Evolutionary conservation across 2,797 vertebrate species (phyloP), one percentile per base, ranked within the genome.

Genomic region (Ptychobarbus kaznakovi): DNA sequence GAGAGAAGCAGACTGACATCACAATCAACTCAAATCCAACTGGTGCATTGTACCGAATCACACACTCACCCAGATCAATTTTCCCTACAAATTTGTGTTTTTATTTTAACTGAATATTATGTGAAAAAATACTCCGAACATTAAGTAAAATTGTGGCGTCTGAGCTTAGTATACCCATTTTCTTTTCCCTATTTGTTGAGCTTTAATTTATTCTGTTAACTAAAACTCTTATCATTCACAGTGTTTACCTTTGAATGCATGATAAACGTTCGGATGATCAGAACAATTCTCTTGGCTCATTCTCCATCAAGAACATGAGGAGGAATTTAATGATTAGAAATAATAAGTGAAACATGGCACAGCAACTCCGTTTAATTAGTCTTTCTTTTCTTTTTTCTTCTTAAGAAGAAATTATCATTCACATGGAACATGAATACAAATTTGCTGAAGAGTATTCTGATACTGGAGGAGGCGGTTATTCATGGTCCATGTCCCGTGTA

Each of bases 271-370:
- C 44, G 66, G 74, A 86, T 81, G 78, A 90, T 91, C 77, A 82
- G 77, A 85, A 70, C 87, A 90, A 87, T 88, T 89, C 79, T 87
- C 87, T 90, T 85, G 70, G 77, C 88, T 61, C 74, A 42, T 87
- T 86, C 75, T 56, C 79, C 80, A 82, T 75, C 68, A 82, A 84
- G 72, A 87, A 73, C 83, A 87, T 69, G 83, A 82, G 81, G 56
- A 74, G 66, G 74, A 86, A 84, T 87, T 87, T 88, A 84, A 82
- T 87, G 81, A 89, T 87, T 86, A 68, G 76, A 91, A 89, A 90
- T 89, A 88, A 89, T 89, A 88, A 87, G 86, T 84, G 87, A 88
- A 90, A 90, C 86, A 89, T 88, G 86, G 83, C 82, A 78, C 88
- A 81, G 83, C 49, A 58, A 70, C 87, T 84, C 81, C 13, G 65